Conservation (phyloP, 1,140 invertebrate species). For the Phymastichus coffea region DNA sequence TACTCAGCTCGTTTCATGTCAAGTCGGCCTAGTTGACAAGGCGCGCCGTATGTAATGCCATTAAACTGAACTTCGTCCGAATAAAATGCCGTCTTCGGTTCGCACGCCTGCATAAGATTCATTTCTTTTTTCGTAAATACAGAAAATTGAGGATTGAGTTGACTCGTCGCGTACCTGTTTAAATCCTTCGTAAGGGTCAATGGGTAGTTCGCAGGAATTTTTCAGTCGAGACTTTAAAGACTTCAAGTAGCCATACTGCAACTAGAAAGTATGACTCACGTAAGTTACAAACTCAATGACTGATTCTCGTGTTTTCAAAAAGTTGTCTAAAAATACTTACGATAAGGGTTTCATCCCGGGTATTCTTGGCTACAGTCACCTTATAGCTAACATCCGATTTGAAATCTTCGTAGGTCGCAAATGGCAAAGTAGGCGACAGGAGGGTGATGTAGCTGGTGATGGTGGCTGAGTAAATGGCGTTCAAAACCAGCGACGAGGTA, state of each 20-base stretch:
- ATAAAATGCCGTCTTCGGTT: conserved; percentile 15
- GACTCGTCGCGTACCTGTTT: neutral
- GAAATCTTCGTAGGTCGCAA: conserved; percentile 31
- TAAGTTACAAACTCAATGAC: neutral
- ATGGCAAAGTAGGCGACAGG: conserved; percentile 19
- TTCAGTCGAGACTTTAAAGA: neutral
- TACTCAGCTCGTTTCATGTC: neutral
- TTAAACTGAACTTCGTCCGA: conserved; percentile 1
- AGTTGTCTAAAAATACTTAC: conserved; percentile 28
- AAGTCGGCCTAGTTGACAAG: neutral
- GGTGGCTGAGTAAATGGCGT: conserved; percentile 37
- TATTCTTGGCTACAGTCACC: conserved; percentile 26
- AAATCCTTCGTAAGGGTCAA: neutral
- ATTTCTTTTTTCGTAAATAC: neutral
- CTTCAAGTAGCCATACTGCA: neutral
- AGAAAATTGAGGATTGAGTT: conserved; percentile 11
- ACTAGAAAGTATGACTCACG: neutral
- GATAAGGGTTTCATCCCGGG: conserved; percentile 30
- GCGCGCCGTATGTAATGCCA: neutral
- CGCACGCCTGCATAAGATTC: conserved; percentile 2
- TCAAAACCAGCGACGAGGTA: conserved; percentile 31
- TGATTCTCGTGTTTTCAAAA: neutral
- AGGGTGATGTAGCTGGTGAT: conserved; percentile 37
- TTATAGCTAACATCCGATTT: conserved; percentile 29
- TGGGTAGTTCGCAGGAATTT: neutral